phyloP scores from a whole-genome alignment of 2,888 invertebrate genomes.

The Herminia tarsipennalis region DNA sequence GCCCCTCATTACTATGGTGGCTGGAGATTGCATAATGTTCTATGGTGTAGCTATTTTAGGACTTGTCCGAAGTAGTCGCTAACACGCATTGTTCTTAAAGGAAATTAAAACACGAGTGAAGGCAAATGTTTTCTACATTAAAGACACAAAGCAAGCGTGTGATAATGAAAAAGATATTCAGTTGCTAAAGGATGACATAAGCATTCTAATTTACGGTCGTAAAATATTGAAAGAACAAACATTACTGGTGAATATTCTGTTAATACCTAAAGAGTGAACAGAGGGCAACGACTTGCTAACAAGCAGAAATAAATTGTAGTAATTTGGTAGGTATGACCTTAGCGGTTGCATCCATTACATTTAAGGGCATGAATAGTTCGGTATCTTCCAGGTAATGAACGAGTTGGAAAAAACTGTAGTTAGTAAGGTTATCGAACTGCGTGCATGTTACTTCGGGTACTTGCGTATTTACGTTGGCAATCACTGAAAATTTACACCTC shows the following conservation, averaged over 20 bases:
- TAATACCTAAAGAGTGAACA: conserved; percentile 39
- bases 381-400: neutral
- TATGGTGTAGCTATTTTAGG: conserved; percentile 33
- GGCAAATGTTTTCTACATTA: neutral
- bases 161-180: conserved; percentile 15
- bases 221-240: conserved; percentile 60
- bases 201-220: conserved; percentile 48
- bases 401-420: conserved; percentile 17
- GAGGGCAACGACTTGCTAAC: conserved; percentile 62
- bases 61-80: conserved; percentile 9
- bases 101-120: conserved; percentile 6
- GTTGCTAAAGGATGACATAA: conserved; percentile 48
- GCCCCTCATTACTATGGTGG: conserved; percentile 52
- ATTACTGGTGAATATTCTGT: conserved; percentile 52
- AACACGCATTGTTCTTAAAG: conserved; percentile 12
- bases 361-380: neutral
- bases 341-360: neutral
- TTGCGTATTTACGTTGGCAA: conserved; percentile 69
- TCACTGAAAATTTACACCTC: conserved; percentile 76
- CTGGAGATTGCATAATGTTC: conserved; percentile 47
- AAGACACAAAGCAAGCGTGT: conserved; percentile 1
- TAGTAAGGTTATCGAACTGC: conserved; percentile 65
- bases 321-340: conserved; percentile 14
- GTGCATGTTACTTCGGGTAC: conserved; percentile 55
- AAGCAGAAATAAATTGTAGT: conserved; percentile 54